A percentile compares a stretch with the other conserved stretches of the same genome.
Evolutionary conservation across 2,888 invertebrate genomes (phyloP).

Genomic region (Lasius platythorax): DNA sequence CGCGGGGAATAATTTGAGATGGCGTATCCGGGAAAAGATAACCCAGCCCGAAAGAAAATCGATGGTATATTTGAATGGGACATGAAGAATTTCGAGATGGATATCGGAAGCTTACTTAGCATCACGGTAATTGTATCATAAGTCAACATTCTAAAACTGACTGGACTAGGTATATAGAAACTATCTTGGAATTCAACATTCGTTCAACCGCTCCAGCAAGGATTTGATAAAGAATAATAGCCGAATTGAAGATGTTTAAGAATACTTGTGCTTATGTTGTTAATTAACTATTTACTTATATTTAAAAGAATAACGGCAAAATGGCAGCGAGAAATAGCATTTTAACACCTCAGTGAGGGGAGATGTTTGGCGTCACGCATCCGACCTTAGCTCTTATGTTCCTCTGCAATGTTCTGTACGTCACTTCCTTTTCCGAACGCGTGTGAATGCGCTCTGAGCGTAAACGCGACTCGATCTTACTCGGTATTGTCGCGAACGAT

Average conservation of each 20-base stretch:
- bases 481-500: conserved; percentile 73
- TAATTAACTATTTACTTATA: conserved; percentile 60
- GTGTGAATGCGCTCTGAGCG: conserved; percentile 80
- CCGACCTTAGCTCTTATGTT: conserved; percentile 61
- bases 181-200: conserved; percentile 6
- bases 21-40: background rate
- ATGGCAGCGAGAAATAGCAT: conserved; percentile 43
- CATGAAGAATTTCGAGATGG: conserved; percentile 27
- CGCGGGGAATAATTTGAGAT: background rate
- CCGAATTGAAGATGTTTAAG: background rate
- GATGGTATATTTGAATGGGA: conserved; percentile 5
- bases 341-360: conserved; percentile 61
- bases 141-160: conserved; percentile 30
- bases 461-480: conserved; percentile 75
- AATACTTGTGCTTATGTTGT: background rate
- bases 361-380: conserved; percentile 79
- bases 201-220: background rate
- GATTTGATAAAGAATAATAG: background rate
- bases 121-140: conserved; percentile 39
- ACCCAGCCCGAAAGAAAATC: background rate
- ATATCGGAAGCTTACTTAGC: conserved; percentile 23
- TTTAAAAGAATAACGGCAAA: conserved; percentile 51
- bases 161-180: conserved; percentile 12
- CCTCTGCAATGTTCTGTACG: conserved; percentile 64
- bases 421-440: conserved; percentile 80